A percentile compares a stretch with the other conserved stretches of the same genome.
Evolutionary conservation across 2,797 vertebrate genomes (phyloP).

Genomic region (Potorous gilbertii): DNA sequence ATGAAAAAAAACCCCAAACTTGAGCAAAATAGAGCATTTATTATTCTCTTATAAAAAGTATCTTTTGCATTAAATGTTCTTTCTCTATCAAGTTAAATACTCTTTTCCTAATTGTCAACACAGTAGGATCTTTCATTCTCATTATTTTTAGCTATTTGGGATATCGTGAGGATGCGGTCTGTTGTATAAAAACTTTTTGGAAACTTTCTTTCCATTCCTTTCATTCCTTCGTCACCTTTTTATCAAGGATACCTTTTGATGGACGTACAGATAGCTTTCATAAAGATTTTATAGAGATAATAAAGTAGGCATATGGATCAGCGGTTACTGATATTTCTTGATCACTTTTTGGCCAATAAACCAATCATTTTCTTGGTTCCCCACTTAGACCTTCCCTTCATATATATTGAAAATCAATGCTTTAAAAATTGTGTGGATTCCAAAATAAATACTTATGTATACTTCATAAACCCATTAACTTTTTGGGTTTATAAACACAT

Average conservation of each 20-base stretch:
- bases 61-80: background rate
- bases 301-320: background rate
- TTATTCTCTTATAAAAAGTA: background rate
- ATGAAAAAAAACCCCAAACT: background rate
- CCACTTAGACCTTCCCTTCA: background rate
- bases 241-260: background rate
- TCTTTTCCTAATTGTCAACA: background rate
- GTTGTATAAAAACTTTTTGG: background rate
- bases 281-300: background rate
- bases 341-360: background rate
- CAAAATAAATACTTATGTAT: background rate
- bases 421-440: background rate
- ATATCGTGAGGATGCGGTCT: background rate
- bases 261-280: background rate
- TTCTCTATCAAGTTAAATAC: background rate
- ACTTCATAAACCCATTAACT: background rate
- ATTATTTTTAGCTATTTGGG: background rate
- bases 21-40: background rate
- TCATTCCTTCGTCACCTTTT: background rate
- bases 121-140: background rate
- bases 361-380: background rate
- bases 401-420: background rate
- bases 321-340: background rate
- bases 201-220: background rate
- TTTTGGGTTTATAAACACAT: background rate